phyloP scores from a whole-genome alignment of 2,888 invertebrate genomes.

The Cataglyphis livida region DNA sequence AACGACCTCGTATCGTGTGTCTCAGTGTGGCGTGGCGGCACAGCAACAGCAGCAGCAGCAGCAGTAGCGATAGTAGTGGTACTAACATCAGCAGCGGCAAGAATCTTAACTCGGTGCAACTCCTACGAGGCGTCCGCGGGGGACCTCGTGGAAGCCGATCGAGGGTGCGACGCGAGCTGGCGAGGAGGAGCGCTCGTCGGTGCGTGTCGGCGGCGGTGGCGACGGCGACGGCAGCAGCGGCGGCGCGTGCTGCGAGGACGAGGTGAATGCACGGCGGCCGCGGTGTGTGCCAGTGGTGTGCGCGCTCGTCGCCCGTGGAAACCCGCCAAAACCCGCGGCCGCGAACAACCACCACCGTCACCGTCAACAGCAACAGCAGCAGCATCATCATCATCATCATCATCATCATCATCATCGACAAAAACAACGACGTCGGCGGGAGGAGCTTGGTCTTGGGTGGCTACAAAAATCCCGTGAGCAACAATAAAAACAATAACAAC shows the following conservation, averaged over 20 bases:
- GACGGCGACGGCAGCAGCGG: constrained; percentile 61
- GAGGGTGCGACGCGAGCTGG: constrained; percentile 69
- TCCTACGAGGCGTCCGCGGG: constrained; percentile 35
- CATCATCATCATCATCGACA: not conserved
- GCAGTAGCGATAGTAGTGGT: not conserved
- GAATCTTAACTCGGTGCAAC: constrained; percentile 38
- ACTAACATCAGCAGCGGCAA: not conserved
- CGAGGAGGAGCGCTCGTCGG: constrained; percentile 65
- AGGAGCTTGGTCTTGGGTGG: constrained; percentile 13
- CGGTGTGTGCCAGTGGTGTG: constrained; percentile 77
- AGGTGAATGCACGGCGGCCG: constrained; percentile 83
- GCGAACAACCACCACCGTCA: constrained; percentile 72
- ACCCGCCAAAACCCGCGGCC: constrained; percentile 82
- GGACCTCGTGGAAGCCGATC: constrained; percentile 41
- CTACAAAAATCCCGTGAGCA: constrained; percentile 4
- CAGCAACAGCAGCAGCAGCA: constrained; percentile 28
- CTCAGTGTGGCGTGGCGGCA: constrained; percentile 66
- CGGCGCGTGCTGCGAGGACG: constrained; percentile 77
- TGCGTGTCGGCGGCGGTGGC: constrained; percentile 70
- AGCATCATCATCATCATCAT: too few relatives aligned
- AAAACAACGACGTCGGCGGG: constrained; percentile 33
- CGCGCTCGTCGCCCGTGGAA: constrained; percentile 77
- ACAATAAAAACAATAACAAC: not conserved
- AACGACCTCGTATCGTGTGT: constrained; percentile 61
- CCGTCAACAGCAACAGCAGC: constrained; percentile 25